Evolutionary conservation across 2,888 invertebrate genomes (phyloP).

Genomic region (Cephus nigrinus): DNA sequence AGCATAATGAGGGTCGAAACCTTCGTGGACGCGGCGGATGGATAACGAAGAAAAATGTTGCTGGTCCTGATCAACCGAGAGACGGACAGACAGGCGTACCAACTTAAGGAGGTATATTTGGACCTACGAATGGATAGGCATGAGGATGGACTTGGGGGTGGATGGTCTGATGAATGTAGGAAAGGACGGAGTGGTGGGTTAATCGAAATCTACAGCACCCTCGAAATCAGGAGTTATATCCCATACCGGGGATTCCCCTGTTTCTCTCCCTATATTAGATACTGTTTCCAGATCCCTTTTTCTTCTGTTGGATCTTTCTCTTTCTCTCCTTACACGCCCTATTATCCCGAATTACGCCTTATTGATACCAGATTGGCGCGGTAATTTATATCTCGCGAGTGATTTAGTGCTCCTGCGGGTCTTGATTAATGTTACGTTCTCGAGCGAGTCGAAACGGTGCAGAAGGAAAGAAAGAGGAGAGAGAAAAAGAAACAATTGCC

Average conservation of each 20-base stretch:
- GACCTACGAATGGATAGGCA: not conserved
- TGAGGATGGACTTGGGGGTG: conserved; percentile 8
- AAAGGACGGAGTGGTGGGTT: conserved; percentile 27
- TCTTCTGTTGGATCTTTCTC: conserved; percentile 4
- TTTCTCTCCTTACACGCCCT: conserved; percentile 32
- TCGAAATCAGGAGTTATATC: conserved; percentile 49
- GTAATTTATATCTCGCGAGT: conserved; percentile 46
- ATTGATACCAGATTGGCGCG: conserved; percentile 48
- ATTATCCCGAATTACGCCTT: conserved; percentile 50
- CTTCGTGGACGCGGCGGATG: conserved; percentile 4
- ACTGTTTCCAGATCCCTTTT: not conserved
- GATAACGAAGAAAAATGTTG: conserved; percentile 49
- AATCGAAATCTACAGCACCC: conserved; percentile 50
- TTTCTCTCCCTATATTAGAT: conserved; percentile 12
- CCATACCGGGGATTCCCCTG: conserved; percentile 26
- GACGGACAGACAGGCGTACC: not conserved
- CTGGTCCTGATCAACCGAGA: conserved; percentile 12
- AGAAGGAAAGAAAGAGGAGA: not conserved
- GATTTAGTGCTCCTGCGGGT: conserved; percentile 30
- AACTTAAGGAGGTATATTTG: not conserved
- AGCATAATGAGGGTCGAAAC: conserved; percentile 28
- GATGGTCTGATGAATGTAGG: conserved; percentile 24
- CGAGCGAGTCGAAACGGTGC: not conserved
- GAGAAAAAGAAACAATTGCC: conserved; percentile 11
- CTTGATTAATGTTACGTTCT: not conserved